Base-by-base conservation (phyloP, 2,888 invertebrate genomes). In the Hylaea fasciaria region DNA sequence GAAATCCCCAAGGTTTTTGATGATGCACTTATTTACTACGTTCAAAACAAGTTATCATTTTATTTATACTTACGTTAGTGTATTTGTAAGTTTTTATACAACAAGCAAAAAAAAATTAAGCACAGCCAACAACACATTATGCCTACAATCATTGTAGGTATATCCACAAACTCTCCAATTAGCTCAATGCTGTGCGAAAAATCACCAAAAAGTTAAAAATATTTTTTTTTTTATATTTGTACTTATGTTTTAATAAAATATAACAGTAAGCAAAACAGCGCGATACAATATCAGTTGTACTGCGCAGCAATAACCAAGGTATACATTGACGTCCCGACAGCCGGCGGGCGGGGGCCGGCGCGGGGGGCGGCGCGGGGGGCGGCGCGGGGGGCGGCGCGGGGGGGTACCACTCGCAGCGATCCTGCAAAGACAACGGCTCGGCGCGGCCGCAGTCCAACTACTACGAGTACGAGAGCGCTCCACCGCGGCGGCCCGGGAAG, bases 401-500 rank as follows among this genome's bases (percentile, higher is more conserved):
- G 81, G 90, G 86, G 74, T 94, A 93, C 87, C 93, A 93, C 83
- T 94, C 94, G 57, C 95, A 95, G 85, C 93, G 95, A 73, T 94
- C 94, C 75, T 92, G 93, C 78, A 93, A 93, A 65, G 91, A 90
- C 58, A 81, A 86, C 40, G 91, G 93, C 85, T 73, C 93, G 50
- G 72, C 92, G 50, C 93, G 97, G 14, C 96, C 97, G 5, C 94
- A 95, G 64, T 96, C 96, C 62, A 97, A 96, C 87, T 96, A 95
- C 86, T 97, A 96, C 85, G 97, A 97, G 85, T 97, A 97, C 85
- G 97, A 97, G 83, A 95, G 94, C 69, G 95, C 96, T 35, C 95
- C 95, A 37, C 89, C 89, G 12, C 68, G 91, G 12, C 69, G 89
- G 11, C 88, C 91, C 0, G 91, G 90, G 47, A 91, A 91, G 61